These are phyloP conservation scores for Iphiclides podalirius DNA, from an alignment of 2,888 invertebrate species.

Conservation along the genomic window DNA sequence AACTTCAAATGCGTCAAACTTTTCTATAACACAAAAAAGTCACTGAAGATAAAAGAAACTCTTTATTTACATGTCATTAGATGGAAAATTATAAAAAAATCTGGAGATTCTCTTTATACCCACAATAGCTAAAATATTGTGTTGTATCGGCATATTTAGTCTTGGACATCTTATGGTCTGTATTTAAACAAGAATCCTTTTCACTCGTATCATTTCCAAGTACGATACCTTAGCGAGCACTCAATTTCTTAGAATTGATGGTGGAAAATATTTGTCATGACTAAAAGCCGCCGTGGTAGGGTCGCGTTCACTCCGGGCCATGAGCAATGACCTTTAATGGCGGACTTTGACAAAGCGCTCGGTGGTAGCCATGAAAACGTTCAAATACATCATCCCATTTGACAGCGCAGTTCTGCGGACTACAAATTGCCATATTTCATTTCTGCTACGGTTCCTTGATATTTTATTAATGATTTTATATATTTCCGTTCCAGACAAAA, in stretches of 20 bases:
- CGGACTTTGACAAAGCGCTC: constrained; percentile 76
- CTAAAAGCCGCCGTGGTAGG: constrained; percentile 27
- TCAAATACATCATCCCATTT: constrained; percentile 75
- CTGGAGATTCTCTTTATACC: too few relatives aligned
- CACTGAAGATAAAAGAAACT: too few relatives aligned
- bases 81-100: too few relatives aligned
- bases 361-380: constrained; percentile 72
- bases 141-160: too few relatives aligned
- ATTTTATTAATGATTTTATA: constrained; percentile 61
- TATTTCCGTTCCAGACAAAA: background rate
- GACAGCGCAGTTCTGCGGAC: constrained; percentile 69
- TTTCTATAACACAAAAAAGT: too few relatives aligned
- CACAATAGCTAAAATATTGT: too few relatives aligned
- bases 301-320: constrained; percentile 33
- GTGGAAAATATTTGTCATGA: constrained; percentile 18
- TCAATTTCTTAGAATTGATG: constrained; percentile 13
- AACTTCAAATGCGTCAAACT: too few relatives aligned
- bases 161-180: too few relatives aligned
- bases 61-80: too few relatives aligned
- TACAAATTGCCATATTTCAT: constrained; percentile 76
- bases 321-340: constrained; percentile 74
- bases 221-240: background rate
- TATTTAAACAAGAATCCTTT: background rate
- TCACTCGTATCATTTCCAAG: background rate
- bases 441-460: constrained; percentile 66